Percentiles rank a stretch among this genome's conserved stretches.
Evolutionary conservation across 2,113 vertebrate species (phyloP).

Genomic region (Pseudonaja textilis): DNA sequence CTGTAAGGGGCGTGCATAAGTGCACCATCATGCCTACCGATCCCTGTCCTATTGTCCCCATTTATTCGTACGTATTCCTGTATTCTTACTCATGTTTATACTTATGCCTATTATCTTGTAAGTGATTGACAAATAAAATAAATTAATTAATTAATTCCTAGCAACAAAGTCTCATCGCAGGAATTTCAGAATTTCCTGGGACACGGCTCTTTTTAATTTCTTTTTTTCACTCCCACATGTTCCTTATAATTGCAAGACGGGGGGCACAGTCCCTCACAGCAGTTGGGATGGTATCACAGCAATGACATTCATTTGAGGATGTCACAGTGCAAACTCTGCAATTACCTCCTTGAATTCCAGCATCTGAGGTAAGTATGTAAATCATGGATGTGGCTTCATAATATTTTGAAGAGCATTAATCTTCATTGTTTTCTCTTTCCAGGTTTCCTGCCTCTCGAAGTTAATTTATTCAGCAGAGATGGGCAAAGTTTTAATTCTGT

Average conservation of each 20-base stretch:
- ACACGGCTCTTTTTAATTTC: background rate
- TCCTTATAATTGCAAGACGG: too few species aligned
- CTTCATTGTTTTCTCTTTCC: background rate
- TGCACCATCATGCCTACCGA: too few species aligned
- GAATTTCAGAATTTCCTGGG: background rate
- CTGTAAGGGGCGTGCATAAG: too few species aligned
- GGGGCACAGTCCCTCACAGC: background rate
- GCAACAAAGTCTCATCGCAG: too few species aligned
- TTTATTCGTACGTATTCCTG: too few species aligned
- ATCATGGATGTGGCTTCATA: background rate
- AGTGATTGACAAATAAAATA: too few species aligned
- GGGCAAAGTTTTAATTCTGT: background rate
- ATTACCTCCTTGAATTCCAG: background rate
- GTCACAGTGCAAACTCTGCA: background rate
- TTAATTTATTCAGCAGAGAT: background rate
- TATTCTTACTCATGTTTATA: too few species aligned
- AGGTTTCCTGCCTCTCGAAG: background rate
- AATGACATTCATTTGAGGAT: background rate
- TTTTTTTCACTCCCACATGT: background rate
- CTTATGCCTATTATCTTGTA: too few species aligned
- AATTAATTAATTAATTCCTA: too few species aligned
- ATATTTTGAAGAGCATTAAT: background rate
- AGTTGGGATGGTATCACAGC: background rate
- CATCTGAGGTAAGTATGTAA: background rate
- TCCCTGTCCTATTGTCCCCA: too few species aligned